Evolutionary conservation across 2,797 vertebrate genomes (phyloP).

Genomic region (Spatula clypeata): DNA sequence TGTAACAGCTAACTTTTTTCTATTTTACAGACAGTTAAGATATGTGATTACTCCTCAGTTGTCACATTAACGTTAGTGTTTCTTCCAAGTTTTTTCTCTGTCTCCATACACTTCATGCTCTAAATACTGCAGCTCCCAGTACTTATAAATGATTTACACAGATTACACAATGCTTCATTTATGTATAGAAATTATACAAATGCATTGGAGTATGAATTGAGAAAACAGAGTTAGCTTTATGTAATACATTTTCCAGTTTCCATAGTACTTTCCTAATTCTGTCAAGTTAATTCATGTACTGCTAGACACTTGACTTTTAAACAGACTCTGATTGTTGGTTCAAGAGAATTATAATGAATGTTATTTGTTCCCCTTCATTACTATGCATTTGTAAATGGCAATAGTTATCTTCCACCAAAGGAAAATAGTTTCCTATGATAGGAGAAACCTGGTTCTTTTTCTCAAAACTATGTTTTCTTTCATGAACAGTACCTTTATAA

Average conservation of each 20-base stretch:
- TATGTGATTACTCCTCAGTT: neutral
- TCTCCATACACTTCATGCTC: constrained; percentile 56
- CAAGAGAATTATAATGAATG: neutral
- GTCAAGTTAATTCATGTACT: constrained; percentile 68
- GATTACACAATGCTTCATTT: constrained; percentile 66
- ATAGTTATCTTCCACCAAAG: neutral
- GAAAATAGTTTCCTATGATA: neutral
- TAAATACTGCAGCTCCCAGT: constrained; percentile 24
- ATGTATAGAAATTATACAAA: constrained; percentile 57
- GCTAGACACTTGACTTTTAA: constrained; percentile 15
- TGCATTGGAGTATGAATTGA: constrained; percentile 41
- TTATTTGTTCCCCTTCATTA: constrained; percentile 32
- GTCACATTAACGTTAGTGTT: neutral
- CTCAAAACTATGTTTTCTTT: neutral
- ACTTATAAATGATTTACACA: constrained; percentile 54
- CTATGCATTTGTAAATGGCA: neutral
- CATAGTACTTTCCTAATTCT: constrained; percentile 59
- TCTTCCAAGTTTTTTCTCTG: constrained; percentile 33
- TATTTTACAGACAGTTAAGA: neutral
- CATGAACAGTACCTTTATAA: neutral
- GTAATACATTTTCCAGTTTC: constrained; percentile 53
- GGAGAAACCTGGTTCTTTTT: neutral
- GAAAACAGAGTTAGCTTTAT: constrained; percentile 62
- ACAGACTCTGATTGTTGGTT: constrained; percentile 44
- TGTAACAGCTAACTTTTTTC: neutral